Percentiles rank a stretch among this genome's conserved stretches.
Conservation (phyloP, 2,888 invertebrate genomes). For the Caenorhabditis sp. region DNA sequence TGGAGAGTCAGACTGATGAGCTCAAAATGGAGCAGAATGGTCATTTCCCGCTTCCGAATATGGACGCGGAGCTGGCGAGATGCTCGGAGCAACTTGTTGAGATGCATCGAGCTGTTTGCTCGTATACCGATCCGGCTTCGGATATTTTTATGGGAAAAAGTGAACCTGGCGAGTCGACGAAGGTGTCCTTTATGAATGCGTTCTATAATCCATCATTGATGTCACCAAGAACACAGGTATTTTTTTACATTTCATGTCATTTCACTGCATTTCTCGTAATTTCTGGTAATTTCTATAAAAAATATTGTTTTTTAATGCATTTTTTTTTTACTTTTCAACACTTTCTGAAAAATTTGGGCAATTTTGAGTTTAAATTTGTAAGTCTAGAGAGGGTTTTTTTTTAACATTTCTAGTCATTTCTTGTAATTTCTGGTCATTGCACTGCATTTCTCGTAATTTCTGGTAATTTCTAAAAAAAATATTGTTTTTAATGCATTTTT, state of each 20-base stretch:
- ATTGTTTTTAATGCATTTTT: too few relatives aligned
- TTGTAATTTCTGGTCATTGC: too few relatives aligned
- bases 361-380: too few relatives aligned
- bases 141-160: slow-evolving; percentile 8
- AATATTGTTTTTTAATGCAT: too few relatives aligned
- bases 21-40: slow-evolving; percentile 2
- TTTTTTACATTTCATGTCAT: neutral
- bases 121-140: slow-evolving; percentile 57
- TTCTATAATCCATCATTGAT: slow-evolving; percentile 54
- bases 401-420: too few relatives aligned
- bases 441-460: too few relatives aligned
- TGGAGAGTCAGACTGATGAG: slow-evolving; percentile 50
- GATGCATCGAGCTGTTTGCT: slow-evolving; percentile 49
- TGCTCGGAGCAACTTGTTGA: slow-evolving; percentile 46
- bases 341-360: too few relatives aligned
- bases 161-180: slow-evolving; percentile 18
- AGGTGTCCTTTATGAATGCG: slow-evolving; percentile 52
- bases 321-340: too few relatives aligned
- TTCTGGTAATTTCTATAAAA: neutral
- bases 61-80: slow-evolving; percentile 27
- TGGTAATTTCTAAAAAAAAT: too few relatives aligned
- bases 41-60: slow-evolving; percentile 24
- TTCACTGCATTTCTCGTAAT: neutral
- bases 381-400: too few relatives aligned
- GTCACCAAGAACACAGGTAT: slow-evolving; percentile 42